Percentiles rank a stretch among this genome's conserved stretches.
Conservation (phyloP, 2,113 vertebrate species). For the Festucalex cinctus region DNA sequence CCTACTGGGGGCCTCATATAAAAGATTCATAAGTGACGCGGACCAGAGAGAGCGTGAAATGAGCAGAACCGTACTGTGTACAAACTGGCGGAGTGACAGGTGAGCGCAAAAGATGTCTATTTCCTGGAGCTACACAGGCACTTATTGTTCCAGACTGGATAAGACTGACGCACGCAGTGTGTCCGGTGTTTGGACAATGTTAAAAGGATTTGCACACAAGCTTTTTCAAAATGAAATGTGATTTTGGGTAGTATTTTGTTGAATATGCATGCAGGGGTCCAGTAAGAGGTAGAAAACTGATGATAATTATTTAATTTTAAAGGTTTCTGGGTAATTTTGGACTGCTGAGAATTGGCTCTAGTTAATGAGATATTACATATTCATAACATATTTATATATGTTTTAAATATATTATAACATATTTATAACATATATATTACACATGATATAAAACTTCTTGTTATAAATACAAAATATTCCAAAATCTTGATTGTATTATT, state of each 20-base stretch:
- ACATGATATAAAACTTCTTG: no score
- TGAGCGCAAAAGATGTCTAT: conserved; percentile 14
- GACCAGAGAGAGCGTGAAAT: conserved; percentile 11
- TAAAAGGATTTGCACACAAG: conserved; percentile 1
- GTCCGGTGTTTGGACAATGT: conserved; percentile 11
- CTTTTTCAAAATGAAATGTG: not conserved
- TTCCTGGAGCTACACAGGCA: conserved; percentile 16
- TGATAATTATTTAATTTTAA: not conserved
- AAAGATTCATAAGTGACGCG: conserved; percentile 55
- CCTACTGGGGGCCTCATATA: conserved; percentile 48
- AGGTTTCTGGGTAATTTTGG: no score
- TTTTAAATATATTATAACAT: no score
- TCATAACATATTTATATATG: no score
- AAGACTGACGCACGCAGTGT: not conserved
- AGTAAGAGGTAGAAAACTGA: not conserved
- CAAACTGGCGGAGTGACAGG: conserved; percentile 9
- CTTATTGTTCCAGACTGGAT: conserved; percentile 13
- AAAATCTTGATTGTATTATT: no score
- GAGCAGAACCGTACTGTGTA: conserved; percentile 17
- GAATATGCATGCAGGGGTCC: not conserved
- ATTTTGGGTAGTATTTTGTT: not conserved
- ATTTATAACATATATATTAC: no score
- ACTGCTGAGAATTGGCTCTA: no score
- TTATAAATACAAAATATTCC: no score
- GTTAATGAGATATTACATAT: no score